Conservation (phyloP, 2,888 invertebrate genomes). For the Drosophila borealis region DNA sequence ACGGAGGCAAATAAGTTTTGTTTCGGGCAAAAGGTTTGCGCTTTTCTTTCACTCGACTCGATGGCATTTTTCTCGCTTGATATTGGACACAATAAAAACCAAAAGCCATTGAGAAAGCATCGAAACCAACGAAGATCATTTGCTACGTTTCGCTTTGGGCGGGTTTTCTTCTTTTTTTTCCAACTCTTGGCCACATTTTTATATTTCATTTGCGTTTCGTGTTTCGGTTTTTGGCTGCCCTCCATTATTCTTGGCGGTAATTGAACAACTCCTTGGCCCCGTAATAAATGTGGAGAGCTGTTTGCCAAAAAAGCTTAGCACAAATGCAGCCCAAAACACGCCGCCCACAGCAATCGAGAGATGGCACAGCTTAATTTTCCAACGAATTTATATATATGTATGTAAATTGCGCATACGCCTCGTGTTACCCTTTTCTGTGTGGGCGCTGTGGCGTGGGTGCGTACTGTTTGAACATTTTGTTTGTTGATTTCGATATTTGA, state of each 20-base stretch:
- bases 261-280: slow-evolving; percentile 68
- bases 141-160: slow-evolving; percentile 25
- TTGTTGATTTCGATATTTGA: slow-evolving; percentile 41
- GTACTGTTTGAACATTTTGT: neutral
- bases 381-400: slow-evolving; percentile 29
- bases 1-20: slow-evolving; percentile 51
- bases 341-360: slow-evolving; percentile 35
- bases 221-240: slow-evolving; percentile 45
- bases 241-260: slow-evolving; percentile 79
- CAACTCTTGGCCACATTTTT: slow-evolving; percentile 36
- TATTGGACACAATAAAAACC: slow-evolving; percentile 46
- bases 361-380: slow-evolving; percentile 66
- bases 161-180: slow-evolving; percentile 12
- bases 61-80: slow-evolving; percentile 29
- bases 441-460: neutral
- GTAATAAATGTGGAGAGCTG: slow-evolving; percentile 66
- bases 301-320: slow-evolving; percentile 67
- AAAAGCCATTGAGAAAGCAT: slow-evolving; percentile 58
- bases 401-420: slow-evolving; percentile 54
- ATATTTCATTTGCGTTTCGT: slow-evolving; percentile 55
- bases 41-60: slow-evolving; percentile 43
- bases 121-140: slow-evolving; percentile 71
- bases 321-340: slow-evolving; percentile 55
- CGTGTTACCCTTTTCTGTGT: slow-evolving; percentile 26
- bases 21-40: slow-evolving; percentile 61